Evolutionary conservation across 2,888 invertebrate species (phyloP).

Genomic region (Hirtodrosophila alboralis): DNA sequence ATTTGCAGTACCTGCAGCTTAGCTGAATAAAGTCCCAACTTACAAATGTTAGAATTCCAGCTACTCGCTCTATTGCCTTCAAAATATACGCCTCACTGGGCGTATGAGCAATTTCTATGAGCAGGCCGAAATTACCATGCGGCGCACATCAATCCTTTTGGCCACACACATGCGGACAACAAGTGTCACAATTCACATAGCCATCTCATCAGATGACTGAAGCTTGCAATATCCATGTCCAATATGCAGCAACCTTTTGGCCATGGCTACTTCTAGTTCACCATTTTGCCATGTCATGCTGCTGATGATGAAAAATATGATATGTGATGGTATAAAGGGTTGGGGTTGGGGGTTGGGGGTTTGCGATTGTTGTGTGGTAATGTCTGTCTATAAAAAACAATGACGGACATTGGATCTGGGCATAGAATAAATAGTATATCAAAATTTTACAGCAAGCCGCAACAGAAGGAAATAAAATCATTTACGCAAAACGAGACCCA

Average conservation of each 20-base stretch:
- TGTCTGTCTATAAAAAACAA: slow-evolving; percentile 71
- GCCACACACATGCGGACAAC: slow-evolving; percentile 42
- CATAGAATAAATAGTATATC: slow-evolving; percentile 76
- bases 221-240: slow-evolving; percentile 37
- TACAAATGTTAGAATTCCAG: slow-evolving; percentile 14
- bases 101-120: slow-evolving; percentile 51
- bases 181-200: slow-evolving; percentile 74
- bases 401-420: slow-evolving; percentile 70
- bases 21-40: slow-evolving; percentile 8
- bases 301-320: slow-evolving; percentile 42
- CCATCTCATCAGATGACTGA: slow-evolving; percentile 61
- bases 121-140: slow-evolving; percentile 48
- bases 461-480: slow-evolving; percentile 68
- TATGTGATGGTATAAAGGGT: slow-evolving; percentile 13
- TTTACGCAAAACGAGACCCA: slow-evolving; percentile 71
- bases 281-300: slow-evolving; percentile 52
- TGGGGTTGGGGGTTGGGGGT: slow-evolving; percentile 4
- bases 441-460: slow-evolving; percentile 66
- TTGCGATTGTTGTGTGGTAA: slow-evolving; percentile 45
- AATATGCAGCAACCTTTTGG: slow-evolving; percentile 61
- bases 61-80: slow-evolving; percentile 4
- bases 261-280: slow-evolving; percentile 11
- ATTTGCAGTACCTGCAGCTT: slow-evolving; percentile 17
- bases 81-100: slow-evolving; percentile 47
- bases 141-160: slow-evolving; percentile 63